Conservation (phyloP, 64 coral and sea anemone genomes). For the Catalaphyllia jardinei region DNA sequence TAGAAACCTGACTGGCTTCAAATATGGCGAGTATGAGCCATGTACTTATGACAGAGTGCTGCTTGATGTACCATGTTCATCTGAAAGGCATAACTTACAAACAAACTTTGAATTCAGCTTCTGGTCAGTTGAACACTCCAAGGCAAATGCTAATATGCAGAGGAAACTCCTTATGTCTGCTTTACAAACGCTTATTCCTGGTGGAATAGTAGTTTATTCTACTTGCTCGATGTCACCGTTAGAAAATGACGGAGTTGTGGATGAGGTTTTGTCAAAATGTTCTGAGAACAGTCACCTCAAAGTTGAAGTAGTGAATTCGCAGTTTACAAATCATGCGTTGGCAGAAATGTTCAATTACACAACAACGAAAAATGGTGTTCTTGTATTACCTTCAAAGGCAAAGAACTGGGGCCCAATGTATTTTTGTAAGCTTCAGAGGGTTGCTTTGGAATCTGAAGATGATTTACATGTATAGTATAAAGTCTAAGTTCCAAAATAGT, state of each 20-base stretch:
- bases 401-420: conserved; percentile 56
- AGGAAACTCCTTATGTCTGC: conserved; percentile 44
- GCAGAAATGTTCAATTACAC: conserved; percentile 33
- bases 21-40: conserved; percentile 44
- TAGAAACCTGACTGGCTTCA: conserved; percentile 30
- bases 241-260: conserved; percentile 55
- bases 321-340: not conserved
- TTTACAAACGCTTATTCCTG: conserved; percentile 19
- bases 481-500: no score
- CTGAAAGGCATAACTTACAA: conserved; percentile 58
- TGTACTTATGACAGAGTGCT: conserved; percentile 63
- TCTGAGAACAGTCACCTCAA: not conserved
- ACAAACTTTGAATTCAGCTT: conserved; percentile 55
- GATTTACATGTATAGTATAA: not conserved
- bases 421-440: conserved; percentile 40
- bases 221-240: conserved; percentile 48
- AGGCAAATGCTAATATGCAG: conserved; percentile 26
- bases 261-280: conserved; percentile 22
- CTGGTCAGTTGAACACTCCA: conserved; percentile 60
- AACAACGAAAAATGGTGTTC: conserved; percentile 21
- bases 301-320: conserved; percentile 8
- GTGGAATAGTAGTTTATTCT: conserved; percentile 48
- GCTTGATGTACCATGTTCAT: conserved; percentile 72
- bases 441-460: not conserved
- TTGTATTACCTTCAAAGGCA: conserved; percentile 26